A percentile compares a stretch with the other conserved stretches of the same genome.
phyloP scores from a whole-genome alignment of 2,797 vertebrate genomes.

The Smutsia temminckii region DNA sequence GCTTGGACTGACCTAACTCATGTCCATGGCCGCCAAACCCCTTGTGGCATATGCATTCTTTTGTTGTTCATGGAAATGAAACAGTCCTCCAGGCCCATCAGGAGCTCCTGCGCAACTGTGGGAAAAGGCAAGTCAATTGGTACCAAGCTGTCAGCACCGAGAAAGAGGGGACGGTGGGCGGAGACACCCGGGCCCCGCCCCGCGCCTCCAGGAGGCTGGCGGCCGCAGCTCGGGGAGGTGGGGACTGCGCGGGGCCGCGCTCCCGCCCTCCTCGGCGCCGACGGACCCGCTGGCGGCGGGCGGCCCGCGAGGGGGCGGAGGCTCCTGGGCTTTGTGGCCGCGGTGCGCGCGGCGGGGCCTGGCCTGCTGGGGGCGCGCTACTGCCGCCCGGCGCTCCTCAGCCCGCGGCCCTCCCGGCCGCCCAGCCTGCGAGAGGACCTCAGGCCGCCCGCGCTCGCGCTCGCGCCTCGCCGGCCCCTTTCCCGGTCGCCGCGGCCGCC shows the following conservation, averaged over 20 bases:
- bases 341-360: slow-evolving; percentile 71
- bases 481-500: slow-evolving; percentile 48
- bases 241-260: slow-evolving; percentile 59
- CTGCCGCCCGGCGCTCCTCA: slow-evolving; percentile 64
- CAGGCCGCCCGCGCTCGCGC: neutral
- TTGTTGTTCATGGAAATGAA: slow-evolving; percentile 48
- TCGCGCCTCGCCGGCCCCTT: slow-evolving; percentile 48
- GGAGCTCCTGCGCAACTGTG: slow-evolving; percentile 39
- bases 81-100: neutral
- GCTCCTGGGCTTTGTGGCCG: slow-evolving; percentile 77
- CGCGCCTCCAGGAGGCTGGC: neutral
- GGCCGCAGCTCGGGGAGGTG: slow-evolving; percentile 42
- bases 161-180: neutral
- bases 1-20: neutral
- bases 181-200: slow-evolving; percentile 21
- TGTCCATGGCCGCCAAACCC: neutral
- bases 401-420: slow-evolving; percentile 71
- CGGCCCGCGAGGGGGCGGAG: slow-evolving; percentile 71
- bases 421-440: neutral
- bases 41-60: slow-evolving; percentile 46
- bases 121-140: neutral
- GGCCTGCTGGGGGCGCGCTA: slow-evolving; percentile 76
- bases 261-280: slow-evolving; percentile 60
- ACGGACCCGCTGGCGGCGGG: slow-evolving; percentile 29
- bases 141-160: rapidly evolving